A percentile compares a stretch with the other conserved stretches of the same genome.
Evolutionary conservation across 2,888 invertebrate species (phyloP).

Genomic region (Pardosa pseudoannulata): DNA sequence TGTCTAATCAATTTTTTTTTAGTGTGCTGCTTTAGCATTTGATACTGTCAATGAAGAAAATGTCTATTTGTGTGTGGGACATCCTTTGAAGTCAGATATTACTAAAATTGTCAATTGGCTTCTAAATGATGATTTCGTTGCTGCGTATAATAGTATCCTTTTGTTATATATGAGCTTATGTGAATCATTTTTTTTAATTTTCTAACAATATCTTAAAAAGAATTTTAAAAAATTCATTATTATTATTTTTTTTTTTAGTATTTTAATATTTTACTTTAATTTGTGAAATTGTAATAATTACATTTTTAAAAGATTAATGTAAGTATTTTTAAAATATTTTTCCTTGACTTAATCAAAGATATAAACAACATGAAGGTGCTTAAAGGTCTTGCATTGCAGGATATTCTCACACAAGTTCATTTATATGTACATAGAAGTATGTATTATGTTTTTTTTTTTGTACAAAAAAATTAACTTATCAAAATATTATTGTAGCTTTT

Average conservation of each 20-base stretch:
- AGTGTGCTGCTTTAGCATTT: conserved; percentile 94
- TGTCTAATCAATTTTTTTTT: conserved; percentile 67
- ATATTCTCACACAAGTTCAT: conserved; percentile 95
- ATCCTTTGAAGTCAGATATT: conserved; percentile 93
- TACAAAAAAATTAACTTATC: too few species aligned
- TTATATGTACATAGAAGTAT: conserved; percentile 90
- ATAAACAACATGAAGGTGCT: conserved; percentile 84
- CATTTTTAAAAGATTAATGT: too few species aligned
- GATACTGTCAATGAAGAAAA: conserved; percentile 91
- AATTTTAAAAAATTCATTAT: too few species aligned
- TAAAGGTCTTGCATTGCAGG: conserved; percentile 94
- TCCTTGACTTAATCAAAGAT: conserved; percentile 79
- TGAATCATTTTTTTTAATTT: too few species aligned
- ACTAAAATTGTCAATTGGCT: conserved; percentile 91
- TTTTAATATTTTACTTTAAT: too few species aligned
- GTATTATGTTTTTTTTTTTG: conserved; percentile 77
- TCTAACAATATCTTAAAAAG: too few species aligned
- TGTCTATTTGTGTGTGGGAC: conserved; percentile 97
- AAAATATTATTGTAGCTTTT: too few species aligned
- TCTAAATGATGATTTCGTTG: conserved; percentile 85
- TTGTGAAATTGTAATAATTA: too few species aligned
- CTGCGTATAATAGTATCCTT: conserved; percentile 86
- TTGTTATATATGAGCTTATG: too few species aligned
- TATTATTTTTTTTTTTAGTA: too few species aligned
- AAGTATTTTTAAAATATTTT: too few species aligned